Base-by-base conservation (phyloP, 2,888 invertebrate species). In the Sinelater perroti region DNA sequence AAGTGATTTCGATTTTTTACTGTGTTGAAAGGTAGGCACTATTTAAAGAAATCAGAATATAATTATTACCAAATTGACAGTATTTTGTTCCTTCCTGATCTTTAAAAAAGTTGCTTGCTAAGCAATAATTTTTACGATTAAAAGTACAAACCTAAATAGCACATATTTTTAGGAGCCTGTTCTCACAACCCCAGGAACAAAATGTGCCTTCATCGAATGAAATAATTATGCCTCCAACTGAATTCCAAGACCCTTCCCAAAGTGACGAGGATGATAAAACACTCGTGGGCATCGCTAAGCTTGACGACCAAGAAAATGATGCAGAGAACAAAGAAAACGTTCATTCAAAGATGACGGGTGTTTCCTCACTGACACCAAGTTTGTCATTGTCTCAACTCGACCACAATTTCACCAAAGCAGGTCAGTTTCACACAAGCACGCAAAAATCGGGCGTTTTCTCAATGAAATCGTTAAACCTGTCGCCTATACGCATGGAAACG, bases 161-260 rank as follows among this genome's bases (percentile, higher is more conserved):
- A n/a, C n/a, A n/a, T 44, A 33, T 35, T 60, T 60, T 13, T 10
- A 56, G 53, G 13, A 20, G 18, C 17, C n/a, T 35, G 7, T 35
- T 53, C 11, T 52, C 45, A 10, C 36, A 56, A 46, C 31, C n/a
- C n/a, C n/a, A n/a, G n/a, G n/a, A n/a, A n/a, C n/a, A n/a, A n/a
- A n/a, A n/a, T n/a, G n/a, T n/a, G n/a, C n/a, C n/a, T n/a, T n/a
- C n/a, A n/a, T n/a, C n/a, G n/a, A 54, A 62, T 38, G 31, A 53
- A 56, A 60, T 62, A 7, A 56, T 67, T 46, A 52, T 65, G 1
- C 70, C 70, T 7, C 68, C 70, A n/a, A 51, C 62, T 20, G 66
- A 63, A 55, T 70, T 70, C 53, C 67, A 68, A 65, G 67, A 68
- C 51, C 1, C 14, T n/a, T 5, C 13, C 6, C 16, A 24, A 4